These are phyloP conservation scores for Mirounga angustirostris DNA, from an alignment of 2,113 vertebrate genomes.

Conservation along the genomic window DNA sequence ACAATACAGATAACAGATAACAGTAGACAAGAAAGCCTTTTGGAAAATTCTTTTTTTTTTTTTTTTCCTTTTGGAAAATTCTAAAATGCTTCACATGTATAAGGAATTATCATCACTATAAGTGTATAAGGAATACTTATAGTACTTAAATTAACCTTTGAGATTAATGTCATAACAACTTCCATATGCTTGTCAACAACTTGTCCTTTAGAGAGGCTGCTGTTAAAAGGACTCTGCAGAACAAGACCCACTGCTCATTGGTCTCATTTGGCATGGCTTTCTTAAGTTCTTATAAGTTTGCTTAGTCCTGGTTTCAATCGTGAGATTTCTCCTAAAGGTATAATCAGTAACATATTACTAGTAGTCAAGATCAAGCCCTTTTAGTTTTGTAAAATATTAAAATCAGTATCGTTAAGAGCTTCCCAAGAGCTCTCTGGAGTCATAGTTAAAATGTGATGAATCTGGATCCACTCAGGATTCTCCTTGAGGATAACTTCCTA, in stretches of 20 bases:
- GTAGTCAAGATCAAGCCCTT: not conserved
- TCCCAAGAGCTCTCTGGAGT: not conserved
- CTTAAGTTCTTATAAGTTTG: not conserved
- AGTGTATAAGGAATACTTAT: not conserved
- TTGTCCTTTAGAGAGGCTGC: not conserved
- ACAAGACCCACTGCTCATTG: not conserved
- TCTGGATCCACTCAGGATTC: not conserved
- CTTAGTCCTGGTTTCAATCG: not conserved
- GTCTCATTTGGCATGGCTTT: not conserved
- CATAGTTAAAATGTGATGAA: not conserved
- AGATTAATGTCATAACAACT: not conserved
- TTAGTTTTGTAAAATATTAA: not conserved
- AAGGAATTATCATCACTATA: not conserved
- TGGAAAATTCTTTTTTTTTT: not conserved
- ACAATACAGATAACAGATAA: not conserved
- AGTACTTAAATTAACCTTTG: not conserved
- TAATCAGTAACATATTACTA: not conserved
- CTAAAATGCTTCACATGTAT: not conserved
- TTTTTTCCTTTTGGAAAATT: not conserved
- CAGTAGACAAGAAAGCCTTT: not conserved
- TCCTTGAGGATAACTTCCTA: not conserved
- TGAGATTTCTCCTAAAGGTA: not conserved
- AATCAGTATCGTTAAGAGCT: not conserved
- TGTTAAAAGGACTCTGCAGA: not conserved
- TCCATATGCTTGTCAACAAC: not conserved